Evolutionary conservation across 2,113 vertebrate species (phyloP), one percentile per base, ranked within the genome.

Genomic region (Orientallactaga bullata): DNA sequence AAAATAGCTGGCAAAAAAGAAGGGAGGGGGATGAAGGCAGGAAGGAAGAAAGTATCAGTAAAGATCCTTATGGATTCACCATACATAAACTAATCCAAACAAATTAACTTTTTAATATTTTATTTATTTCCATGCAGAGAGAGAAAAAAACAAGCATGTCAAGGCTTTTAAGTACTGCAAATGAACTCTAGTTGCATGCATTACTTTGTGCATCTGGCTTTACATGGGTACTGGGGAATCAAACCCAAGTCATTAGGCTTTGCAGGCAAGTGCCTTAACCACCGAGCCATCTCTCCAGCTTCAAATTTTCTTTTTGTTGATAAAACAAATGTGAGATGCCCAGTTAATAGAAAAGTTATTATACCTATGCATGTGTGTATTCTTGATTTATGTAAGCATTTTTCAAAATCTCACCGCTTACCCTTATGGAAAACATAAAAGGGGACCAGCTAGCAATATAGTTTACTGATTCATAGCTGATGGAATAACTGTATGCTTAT

Each of bases 311-410:
- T 95, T 91, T 82, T 77, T 93, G 90, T 90, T 92, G 85, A 76
- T 80, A 94, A 74, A 74, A 85, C 84, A 87, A 87, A 77, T 91
- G 20, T 76, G 88, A 79, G n/a, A 76, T 89, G 39, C 26, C 68
- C 61, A 77, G 23, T 63, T 55, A 74, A 89, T 55, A 66, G 47
- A 24, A 92, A 93, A 93, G 28, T 65, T 80, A 20, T 8, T 28
- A 68, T 26, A 30, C 12, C 80, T 68, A 88, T 58, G 83, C 55
- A 63, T 23, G 63, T 37, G 18, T 3, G 30, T 80, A 92, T 82
- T 93, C 58, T 80, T 93, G 78, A 93, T 93, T 88, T 88, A 89
- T 81, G n/a, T 77, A 97, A 87, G 37, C n/a, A 93, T 77, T 93
- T 89, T 60, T 91, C 47, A 91, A 55, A 94, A 93, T 68, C 72